These are phyloP conservation scores for Thamnophis sirtalis DNA, from an alignment of 2,113 vertebrate genomes.

Conservation along the genomic window DNA sequence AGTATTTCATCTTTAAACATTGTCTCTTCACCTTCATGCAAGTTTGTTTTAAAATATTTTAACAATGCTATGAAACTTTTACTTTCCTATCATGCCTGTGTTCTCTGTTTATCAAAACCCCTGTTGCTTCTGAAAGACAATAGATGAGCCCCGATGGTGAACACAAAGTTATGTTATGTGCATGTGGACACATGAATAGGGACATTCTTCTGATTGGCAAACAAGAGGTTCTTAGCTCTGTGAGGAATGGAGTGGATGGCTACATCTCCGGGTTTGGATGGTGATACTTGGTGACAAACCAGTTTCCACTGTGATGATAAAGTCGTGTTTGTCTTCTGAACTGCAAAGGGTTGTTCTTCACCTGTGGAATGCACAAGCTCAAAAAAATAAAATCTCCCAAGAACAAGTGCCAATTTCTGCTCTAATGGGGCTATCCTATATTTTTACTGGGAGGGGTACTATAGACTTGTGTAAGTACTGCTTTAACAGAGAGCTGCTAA, in stretches of 20 bases:
- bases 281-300: conserved; percentile 37
- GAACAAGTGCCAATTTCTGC: conserved; percentile 44
- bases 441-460: conserved; percentile 58
- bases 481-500: conserved; percentile 53
- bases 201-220: conserved; percentile 45
- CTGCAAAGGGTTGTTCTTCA: conserved; percentile 53
- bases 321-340: conserved; percentile 60
- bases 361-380: conserved; percentile 60
- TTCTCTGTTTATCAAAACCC: conserved; percentile 63
- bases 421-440: conserved; percentile 56
- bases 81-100: conserved; percentile 62
- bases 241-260: conserved; percentile 51
- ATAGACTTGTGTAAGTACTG: conserved; percentile 61
- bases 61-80: conserved; percentile 58
- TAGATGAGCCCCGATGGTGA: conserved; percentile 57
- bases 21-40: conserved; percentile 64
- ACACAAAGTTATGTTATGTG: conserved; percentile 7
- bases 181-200: conserved; percentile 43
- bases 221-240: conserved; percentile 25
- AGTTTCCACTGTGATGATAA: conserved; percentile 55
- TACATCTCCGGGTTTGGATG: conserved; percentile 41
- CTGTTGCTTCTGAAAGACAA: conserved; percentile 65
- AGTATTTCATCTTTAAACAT: conserved; percentile 54
- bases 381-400: background rate
- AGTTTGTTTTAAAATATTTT: conserved; percentile 62